A percentile compares a stretch with the other conserved stretches of the same genome.
Conservation (phyloP, 2,797 vertebrate species). For the Myotis planiceps region DNA sequence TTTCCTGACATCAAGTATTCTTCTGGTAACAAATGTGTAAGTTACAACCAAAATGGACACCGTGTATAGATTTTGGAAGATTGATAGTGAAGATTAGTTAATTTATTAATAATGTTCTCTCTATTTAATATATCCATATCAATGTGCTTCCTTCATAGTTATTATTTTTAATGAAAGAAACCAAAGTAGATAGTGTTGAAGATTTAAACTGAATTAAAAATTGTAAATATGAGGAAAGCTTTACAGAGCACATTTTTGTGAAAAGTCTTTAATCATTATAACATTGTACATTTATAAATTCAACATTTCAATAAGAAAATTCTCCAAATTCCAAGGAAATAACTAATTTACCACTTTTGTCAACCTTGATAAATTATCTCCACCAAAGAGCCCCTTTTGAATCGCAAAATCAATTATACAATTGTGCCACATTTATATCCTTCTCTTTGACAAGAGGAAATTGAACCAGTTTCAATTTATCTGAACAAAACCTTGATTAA, state of each 20-base stretch:
- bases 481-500: conserved; percentile 54
- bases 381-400: conserved; percentile 16
- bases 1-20: neutral
- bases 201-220: neutral
- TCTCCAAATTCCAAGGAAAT: conserved; percentile 51
- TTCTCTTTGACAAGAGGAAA: conserved; percentile 64
- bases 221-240: neutral
- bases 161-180: neutral
- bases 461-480: conserved; percentile 60
- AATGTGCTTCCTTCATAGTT: neutral
- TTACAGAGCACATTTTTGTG: neutral
- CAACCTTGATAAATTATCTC: conserved; percentile 57
- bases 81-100: neutral
- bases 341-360: conserved; percentile 47
- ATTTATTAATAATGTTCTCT: neutral
- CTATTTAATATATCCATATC: neutral
- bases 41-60: neutral
- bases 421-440: conserved; percentile 55
- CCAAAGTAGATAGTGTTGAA: neutral
- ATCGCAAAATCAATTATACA: conserved; percentile 70
- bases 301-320: conserved; percentile 14
- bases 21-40: neutral
- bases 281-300: neutral
- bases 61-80: neutral
- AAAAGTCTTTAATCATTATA: neutral